Conservation (phyloP, 2,888 invertebrate species). For the Hydropsyche betteni region DNA sequence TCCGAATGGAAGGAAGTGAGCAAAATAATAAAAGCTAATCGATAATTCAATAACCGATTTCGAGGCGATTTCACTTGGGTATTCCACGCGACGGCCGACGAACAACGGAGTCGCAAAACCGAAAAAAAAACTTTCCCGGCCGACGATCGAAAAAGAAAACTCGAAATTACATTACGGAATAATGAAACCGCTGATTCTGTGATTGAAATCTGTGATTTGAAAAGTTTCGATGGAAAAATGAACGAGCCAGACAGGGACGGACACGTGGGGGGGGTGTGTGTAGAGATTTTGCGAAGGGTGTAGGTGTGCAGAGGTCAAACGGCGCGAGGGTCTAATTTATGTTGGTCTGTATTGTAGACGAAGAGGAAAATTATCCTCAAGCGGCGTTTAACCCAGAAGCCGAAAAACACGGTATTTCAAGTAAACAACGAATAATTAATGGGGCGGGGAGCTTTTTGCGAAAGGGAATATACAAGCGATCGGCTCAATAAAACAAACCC, state of each 20-base stretch:
- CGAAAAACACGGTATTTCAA: conserved; percentile 41
- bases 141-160: conserved; percentile 9
- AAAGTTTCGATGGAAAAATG: conserved; percentile 2
- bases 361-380: conserved; percentile 40
- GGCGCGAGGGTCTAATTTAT: conserved; percentile 36
- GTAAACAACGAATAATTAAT: conserved; percentile 42
- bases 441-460: conserved; percentile 35
- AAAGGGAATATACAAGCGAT: conserved; percentile 34
- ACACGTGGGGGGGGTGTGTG: background rate
- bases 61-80: no score
- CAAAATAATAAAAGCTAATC: no score
- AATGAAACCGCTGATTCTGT: conserved; percentile 17
- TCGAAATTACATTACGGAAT: conserved; percentile 8
- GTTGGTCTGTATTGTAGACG: conserved; percentile 34
- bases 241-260: background rate
- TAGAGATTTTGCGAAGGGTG: background rate
- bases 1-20: no score
- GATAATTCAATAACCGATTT: no score
- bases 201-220: conserved; percentile 20
- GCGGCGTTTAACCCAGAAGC: conserved; percentile 41
- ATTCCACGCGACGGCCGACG: no score
- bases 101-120: no score
- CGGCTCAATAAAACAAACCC: conserved; percentile 33
- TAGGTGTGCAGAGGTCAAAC: conserved; percentile 30
- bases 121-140: background rate